Evolutionary conservation across 2,797 vertebrate genomes (phyloP).

Genomic region (Alfaro cultratus): DNA sequence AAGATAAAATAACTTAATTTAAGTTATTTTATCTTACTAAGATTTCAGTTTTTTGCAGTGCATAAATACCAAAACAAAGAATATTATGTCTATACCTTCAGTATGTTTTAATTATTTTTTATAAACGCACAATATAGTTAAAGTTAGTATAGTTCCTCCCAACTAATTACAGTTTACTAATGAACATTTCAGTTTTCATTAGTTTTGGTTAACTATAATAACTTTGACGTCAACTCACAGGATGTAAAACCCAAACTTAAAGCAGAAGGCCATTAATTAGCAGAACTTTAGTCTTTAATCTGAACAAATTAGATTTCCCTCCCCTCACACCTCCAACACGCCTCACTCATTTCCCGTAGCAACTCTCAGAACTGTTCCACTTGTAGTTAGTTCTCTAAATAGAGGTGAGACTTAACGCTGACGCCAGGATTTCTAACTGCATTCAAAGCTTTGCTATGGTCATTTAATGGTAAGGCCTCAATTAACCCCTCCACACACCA

Average conservation of each 20-base stretch:
- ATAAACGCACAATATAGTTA: no score
- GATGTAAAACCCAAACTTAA: not conserved
- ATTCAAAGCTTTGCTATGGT: not conserved
- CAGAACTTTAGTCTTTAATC: not conserved
- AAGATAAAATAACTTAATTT: no score
- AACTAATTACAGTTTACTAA: no score
- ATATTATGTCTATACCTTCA: no score
- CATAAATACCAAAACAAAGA: no score
- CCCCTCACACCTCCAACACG: not conserved
- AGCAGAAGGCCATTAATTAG: not conserved
- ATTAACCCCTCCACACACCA: not conserved
- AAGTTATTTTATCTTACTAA: no score
- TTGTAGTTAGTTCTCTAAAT: not conserved
- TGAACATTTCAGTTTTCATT: no score
- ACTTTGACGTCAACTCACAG: not conserved
- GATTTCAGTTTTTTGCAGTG: no score
- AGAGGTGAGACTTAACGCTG: not conserved
- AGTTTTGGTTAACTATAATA: no score
- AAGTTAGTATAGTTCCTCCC: no score
- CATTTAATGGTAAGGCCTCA: not conserved
- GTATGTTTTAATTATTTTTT: no score
- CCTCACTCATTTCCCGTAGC: not conserved
- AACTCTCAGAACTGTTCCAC: not conserved
- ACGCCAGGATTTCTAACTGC: not conserved
- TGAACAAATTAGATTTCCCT: not conserved